Evolutionary conservation across 2,888 invertebrate genomes (phyloP).

Genomic region (Geotrupes spiniger): DNA sequence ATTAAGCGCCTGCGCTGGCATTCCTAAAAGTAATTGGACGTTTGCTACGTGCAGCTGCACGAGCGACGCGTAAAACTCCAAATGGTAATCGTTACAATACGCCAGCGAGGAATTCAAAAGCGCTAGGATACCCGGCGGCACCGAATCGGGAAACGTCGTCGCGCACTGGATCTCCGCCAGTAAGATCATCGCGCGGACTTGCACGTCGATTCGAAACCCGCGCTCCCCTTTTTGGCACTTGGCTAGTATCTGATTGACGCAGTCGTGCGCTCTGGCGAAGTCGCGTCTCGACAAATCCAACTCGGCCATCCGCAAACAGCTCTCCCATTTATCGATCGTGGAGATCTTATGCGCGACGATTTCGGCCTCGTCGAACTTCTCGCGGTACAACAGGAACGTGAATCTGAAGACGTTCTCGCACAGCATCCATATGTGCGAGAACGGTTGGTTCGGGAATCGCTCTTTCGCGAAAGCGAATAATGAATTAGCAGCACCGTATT

Average conservation of each 20-base stretch:
- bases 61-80: slow-evolving; percentile 73
- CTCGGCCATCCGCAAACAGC: slow-evolving; percentile 59
- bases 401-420: slow-evolving; percentile 58
- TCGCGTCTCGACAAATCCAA: slow-evolving; percentile 57
- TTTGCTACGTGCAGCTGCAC: slow-evolving; percentile 78
- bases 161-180: slow-evolving; percentile 64
- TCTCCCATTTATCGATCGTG: slow-evolving; percentile 65
- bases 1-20: slow-evolving; percentile 72
- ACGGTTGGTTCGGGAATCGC: slow-evolving; percentile 63
- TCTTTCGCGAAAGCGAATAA: slow-evolving; percentile 62
- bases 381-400: slow-evolving; percentile 47
- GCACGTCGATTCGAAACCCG: slow-evolving; percentile 55
- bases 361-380: slow-evolving; percentile 69
- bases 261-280: slow-evolving; percentile 45
- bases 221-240: slow-evolving; percentile 56
- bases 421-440: slow-evolving; percentile 65
- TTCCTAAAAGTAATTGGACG: slow-evolving; percentile 70
- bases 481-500: slow-evolving; percentile 56
- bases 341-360: slow-evolving; percentile 66
- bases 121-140: slow-evolving; percentile 55
- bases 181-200: slow-evolving; percentile 67
- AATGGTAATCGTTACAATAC: slow-evolving; percentile 68
- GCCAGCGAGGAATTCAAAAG: slow-evolving; percentile 69
- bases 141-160: slow-evolving; percentile 54
- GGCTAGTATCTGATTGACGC: slow-evolving; percentile 55